A percentile compares a stretch with the other conserved stretches of the same genome.
Conservation (phyloP, 2,797 vertebrate genomes). For the Euthynnus affinis region DNA sequence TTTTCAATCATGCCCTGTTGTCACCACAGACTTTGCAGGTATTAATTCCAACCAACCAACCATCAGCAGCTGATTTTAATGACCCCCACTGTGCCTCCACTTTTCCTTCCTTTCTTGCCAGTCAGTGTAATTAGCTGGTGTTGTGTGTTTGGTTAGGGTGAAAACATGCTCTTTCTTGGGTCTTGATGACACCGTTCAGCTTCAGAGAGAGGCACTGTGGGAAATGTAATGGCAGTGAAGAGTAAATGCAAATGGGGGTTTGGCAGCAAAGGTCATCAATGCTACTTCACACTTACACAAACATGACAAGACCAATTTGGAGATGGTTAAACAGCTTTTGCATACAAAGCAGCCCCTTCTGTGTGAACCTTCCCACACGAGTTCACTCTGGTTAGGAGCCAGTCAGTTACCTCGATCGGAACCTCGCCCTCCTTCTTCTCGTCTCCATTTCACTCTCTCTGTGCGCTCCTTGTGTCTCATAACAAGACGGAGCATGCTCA, state of each 20-base stretch:
- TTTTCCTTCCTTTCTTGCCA: constrained; percentile 35
- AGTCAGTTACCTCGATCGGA: constrained; percentile 59
- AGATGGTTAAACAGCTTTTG: constrained; percentile 14
- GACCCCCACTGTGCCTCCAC: constrained; percentile 15
- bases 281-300: constrained; percentile 27
- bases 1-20: constrained; percentile 27
- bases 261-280: constrained; percentile 32
- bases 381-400: constrained; percentile 55
- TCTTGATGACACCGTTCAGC: constrained; percentile 35
- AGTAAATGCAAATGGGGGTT: constrained; percentile 27
- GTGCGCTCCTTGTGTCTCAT: constrained; percentile 73
- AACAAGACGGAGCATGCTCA: constrained; percentile 86
- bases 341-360: constrained; percentile 34
- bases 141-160: constrained; percentile 30
- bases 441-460: constrained; percentile 73
- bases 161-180: constrained; percentile 22
- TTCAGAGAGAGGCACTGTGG: constrained; percentile 38
- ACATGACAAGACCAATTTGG: constrained; percentile 7
- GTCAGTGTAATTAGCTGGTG: constrained; percentile 31
- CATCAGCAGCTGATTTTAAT: constrained; percentile 35
- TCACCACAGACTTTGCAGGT: constrained; percentile 33
- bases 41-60: constrained; percentile 32
- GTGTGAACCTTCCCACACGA: constrained; percentile 52
- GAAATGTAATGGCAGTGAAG: constrained; percentile 30
- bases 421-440: constrained; percentile 59